These are phyloP conservation scores for Haplochromis burtoni DNA, from an alignment of 2,113 vertebrate genomes.

Conservation along the genomic window DNA sequence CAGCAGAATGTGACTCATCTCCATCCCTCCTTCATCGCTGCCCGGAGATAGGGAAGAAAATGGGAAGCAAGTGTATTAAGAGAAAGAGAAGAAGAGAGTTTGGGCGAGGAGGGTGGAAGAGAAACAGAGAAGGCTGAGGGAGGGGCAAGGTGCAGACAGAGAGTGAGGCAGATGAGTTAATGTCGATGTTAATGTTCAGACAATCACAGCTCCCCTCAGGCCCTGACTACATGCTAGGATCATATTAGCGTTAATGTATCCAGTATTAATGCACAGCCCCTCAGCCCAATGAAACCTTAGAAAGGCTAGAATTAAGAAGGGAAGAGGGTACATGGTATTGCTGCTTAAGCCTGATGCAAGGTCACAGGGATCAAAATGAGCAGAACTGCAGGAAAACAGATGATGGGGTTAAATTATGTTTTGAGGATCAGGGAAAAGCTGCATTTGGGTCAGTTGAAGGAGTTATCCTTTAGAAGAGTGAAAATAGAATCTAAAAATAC, in stretches of 20 bases:
- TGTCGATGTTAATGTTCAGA: conserved; percentile 65
- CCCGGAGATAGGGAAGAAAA: conserved; percentile 50
- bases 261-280: conserved; percentile 52
- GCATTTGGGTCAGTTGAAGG: neutral
- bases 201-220: conserved; percentile 65
- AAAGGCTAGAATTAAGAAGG: conserved; percentile 46
- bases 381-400: neutral
- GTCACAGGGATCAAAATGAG: conserved; percentile 5
- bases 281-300: conserved; percentile 4
- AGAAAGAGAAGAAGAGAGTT: neutral
- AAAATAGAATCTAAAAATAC: neutral
- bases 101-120: neutral
- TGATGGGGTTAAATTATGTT: neutral
- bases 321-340: neutral
- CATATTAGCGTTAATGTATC: conserved; percentile 67
- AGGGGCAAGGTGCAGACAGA: neutral
- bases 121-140: neutral
- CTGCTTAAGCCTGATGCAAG: conserved; percentile 11
- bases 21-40: conserved; percentile 38
- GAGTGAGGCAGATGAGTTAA: conserved; percentile 55
- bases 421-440: neutral
- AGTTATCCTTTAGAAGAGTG: neutral
- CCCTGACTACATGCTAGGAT: conserved; percentile 56
- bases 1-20: conserved; percentile 53
- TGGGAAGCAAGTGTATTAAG: neutral